These are phyloP conservation scores for Spodoptera picta DNA, from an alignment of 2,888 invertebrate species.

Conservation along the genomic window DNA sequence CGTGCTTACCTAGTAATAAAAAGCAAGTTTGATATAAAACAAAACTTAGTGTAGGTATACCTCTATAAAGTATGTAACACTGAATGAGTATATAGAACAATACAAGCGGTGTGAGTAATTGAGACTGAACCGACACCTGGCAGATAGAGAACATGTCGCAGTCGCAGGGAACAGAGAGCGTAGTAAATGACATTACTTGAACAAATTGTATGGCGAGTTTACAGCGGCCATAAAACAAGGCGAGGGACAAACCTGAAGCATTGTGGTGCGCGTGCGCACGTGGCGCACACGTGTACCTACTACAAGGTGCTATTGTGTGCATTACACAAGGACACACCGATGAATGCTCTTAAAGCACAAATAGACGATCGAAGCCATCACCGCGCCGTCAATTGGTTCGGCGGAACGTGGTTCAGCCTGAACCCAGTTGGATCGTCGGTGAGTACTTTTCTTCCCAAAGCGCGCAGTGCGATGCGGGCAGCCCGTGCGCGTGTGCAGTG, in stretches of 20 bases:
- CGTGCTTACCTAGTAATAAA: too few relatives aligned
- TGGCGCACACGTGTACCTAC: constrained; percentile 71
- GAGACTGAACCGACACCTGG: neutral
- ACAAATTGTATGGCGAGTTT: constrained; percentile 20
- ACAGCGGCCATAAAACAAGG: constrained; percentile 43
- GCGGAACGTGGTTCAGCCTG: too few relatives aligned
- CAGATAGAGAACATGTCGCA: neutral
- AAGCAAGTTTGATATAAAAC: too few relatives aligned
- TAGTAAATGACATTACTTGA: constrained; percentile 20
- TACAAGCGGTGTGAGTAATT: neutral
- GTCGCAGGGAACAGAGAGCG: constrained; percentile 1
- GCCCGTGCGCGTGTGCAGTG: too few relatives aligned
- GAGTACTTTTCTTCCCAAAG: too few relatives aligned
- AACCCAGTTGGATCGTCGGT: too few relatives aligned
- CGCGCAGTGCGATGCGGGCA: too few relatives aligned
- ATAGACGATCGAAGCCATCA: neutral
- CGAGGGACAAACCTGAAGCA: constrained; percentile 55
- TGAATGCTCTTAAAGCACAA: constrained; percentile 33
- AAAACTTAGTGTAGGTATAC: too few relatives aligned
- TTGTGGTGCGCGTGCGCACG: constrained; percentile 63
- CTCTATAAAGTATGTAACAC: too few relatives aligned
- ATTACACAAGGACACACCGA: constrained; percentile 45
- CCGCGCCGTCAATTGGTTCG: too few relatives aligned
- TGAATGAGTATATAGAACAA: too few relatives aligned
- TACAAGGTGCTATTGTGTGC: constrained; percentile 74